Percentiles rank a stretch among this genome's conserved stretches.
Evolutionary conservation across 2,888 invertebrate genomes (phyloP).

Genomic region (Stenichneumon culpator): DNA sequence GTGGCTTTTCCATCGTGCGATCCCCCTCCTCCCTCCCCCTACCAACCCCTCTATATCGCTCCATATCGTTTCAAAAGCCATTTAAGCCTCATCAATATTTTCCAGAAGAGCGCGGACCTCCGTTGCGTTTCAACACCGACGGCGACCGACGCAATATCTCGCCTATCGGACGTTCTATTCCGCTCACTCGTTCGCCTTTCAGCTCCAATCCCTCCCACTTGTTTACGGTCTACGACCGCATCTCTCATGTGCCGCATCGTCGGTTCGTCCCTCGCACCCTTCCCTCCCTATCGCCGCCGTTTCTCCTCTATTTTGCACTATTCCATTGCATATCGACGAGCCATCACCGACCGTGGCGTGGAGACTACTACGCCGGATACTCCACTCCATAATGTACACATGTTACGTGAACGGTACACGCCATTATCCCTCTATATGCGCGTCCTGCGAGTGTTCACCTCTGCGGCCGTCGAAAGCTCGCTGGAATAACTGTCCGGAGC

Average conservation of each 20-base stretch:
- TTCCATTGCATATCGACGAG: conserved; percentile 38
- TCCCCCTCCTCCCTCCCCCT: neutral
- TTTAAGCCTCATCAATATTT: conserved; percentile 65
- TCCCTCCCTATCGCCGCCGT: conserved; percentile 17
- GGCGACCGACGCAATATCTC: conserved; percentile 18
- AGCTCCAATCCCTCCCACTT: conserved; percentile 40
- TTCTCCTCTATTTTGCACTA: conserved; percentile 48
- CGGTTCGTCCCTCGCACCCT: conserved; percentile 36
- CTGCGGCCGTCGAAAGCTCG: conserved; percentile 27
- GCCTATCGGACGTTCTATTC: neutral
- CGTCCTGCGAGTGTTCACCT: neutral
- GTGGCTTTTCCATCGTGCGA: conserved; percentile 41
- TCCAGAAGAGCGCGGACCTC: conserved; percentile 53
- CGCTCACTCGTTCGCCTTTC: conserved; percentile 56
- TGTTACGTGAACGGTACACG: conserved; percentile 16
- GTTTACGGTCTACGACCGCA: conserved; percentile 46
- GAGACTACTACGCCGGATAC: neutral
- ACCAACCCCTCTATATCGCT: neutral
- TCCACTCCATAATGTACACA: conserved; percentile 23
- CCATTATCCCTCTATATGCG: neutral
- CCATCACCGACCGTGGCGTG: conserved; percentile 7
- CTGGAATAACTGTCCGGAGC: conserved; percentile 33
- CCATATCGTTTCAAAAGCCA: conserved; percentile 49
- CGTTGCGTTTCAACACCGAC: conserved; percentile 38
- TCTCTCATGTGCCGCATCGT: conserved; percentile 56